Evolutionary conservation across 2,113 vertebrate genomes (phyloP).

Genomic region (Anguilla rostrata): DNA sequence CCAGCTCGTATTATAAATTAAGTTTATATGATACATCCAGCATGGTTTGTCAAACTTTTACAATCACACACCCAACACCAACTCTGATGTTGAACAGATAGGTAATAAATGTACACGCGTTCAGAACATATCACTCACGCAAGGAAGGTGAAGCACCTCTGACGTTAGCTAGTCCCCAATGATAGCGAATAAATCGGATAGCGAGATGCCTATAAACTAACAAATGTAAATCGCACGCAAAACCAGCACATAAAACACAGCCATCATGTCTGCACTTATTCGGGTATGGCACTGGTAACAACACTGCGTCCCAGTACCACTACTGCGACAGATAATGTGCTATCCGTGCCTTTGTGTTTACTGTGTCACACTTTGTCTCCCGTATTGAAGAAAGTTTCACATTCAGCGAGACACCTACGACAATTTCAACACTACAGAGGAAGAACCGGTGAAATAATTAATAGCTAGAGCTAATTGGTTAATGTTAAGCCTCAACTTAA

Average conservation of each 20-base stretch:
- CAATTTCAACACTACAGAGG: background rate
- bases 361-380: background rate
- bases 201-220: no score
- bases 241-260: background rate
- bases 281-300: background rate
- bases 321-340: background rate
- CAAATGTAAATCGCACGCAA: background rate
- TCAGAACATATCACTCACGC: background rate
- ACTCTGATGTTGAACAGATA: background rate
- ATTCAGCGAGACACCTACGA: background rate
- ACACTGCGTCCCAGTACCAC: background rate
- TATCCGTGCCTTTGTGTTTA: background rate
- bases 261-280: background rate
- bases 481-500: no score
- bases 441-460: no score
- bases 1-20: no score
- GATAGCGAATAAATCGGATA: no score
- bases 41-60: no score
- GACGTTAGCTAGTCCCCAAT: background rate
- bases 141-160: background rate
- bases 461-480: no score
- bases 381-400: no score
- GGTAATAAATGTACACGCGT: background rate
- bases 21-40: no score
- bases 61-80: no score